phyloP scores from a whole-genome alignment of 2,888 invertebrate genomes.

The Erebia aethiops region DNA sequence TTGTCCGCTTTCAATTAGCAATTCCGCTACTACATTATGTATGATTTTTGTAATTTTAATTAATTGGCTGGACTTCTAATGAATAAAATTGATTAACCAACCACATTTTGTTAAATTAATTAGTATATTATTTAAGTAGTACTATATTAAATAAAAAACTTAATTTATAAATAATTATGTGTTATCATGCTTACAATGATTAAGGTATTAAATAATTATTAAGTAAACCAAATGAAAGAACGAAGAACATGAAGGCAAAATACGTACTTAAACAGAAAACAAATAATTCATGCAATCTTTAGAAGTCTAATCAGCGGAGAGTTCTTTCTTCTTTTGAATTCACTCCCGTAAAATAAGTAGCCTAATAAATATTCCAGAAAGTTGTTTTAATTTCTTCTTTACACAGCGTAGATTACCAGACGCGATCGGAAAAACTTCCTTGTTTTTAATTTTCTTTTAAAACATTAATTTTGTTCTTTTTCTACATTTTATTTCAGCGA shows the following conservation, averaged over 20 bases:
- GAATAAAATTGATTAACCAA: slow-evolving; percentile 29
- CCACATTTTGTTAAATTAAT: background rate
- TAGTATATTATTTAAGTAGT: no score
- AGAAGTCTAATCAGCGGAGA: slow-evolving; percentile 36
- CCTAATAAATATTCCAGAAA: slow-evolving; percentile 81
- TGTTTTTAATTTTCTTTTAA: slow-evolving; percentile 82
- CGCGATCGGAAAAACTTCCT: slow-evolving; percentile 79
- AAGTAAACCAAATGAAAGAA: no score
- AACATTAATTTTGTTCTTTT: slow-evolving; percentile 71
- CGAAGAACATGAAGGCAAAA: no score
- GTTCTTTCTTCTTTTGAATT: slow-evolving; percentile 53
- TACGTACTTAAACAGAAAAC: background rate
- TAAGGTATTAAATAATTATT: no score
- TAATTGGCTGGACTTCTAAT: slow-evolving; percentile 48
- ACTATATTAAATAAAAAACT: background rate
- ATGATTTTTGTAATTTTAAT: slow-evolving; percentile 54
- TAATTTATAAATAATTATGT: background rate
- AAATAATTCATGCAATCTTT: slow-evolving; percentile 35
- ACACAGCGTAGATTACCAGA: slow-evolving; percentile 78
- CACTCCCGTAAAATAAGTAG: slow-evolving; percentile 69
- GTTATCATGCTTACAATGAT: no score
- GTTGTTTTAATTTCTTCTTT: slow-evolving; percentile 82
- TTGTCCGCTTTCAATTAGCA: slow-evolving; percentile 50
- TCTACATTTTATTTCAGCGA: slow-evolving; percentile 75
- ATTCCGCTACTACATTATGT: slow-evolving; percentile 51